These are phyloP conservation scores for Hymenochirus boettgeri DNA, from an alignment of 2,113 vertebrate species.

Conservation along the genomic window DNA sequence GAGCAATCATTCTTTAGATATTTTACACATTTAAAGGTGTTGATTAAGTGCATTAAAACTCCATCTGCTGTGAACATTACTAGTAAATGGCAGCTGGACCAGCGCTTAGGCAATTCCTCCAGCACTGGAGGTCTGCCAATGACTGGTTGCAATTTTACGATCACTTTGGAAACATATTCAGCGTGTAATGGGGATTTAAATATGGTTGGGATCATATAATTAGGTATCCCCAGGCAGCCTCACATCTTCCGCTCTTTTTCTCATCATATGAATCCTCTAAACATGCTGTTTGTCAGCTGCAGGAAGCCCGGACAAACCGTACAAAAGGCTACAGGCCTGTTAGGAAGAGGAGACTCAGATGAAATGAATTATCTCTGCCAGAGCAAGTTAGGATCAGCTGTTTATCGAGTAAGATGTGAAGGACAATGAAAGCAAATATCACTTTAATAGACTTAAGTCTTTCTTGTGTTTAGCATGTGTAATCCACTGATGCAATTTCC, in stretches of 20 bases:
- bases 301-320: slow-evolving; percentile 19
- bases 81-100: slow-evolving; percentile 57
- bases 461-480: slow-evolving; percentile 8
- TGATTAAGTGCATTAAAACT: slow-evolving; percentile 61
- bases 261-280: slow-evolving; percentile 25
- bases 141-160: slow-evolving; percentile 61
- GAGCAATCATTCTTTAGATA: slow-evolving; percentile 22
- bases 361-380: slow-evolving; percentile 16
- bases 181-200: slow-evolving; percentile 52
- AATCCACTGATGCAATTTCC: slow-evolving; percentile 11
- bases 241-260: slow-evolving; percentile 17
- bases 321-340: background rate
- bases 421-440: slow-evolving; percentile 11
- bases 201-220: slow-evolving; percentile 59
- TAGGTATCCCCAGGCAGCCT: slow-evolving; percentile 38
- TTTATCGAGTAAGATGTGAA: slow-evolving; percentile 19
- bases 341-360: background rate
- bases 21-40: slow-evolving; percentile 47
- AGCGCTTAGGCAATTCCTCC: slow-evolving; percentile 56
- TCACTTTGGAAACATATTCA: slow-evolving; percentile 56
- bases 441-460: slow-evolving; percentile 16
- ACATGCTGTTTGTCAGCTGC: slow-evolving; percentile 38
- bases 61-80: slow-evolving; percentile 59
- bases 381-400: slow-evolving; percentile 8
- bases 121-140: slow-evolving; percentile 58